Base-by-base conservation (phyloP, 1,140 invertebrate genomes). In the Portunus trituberculatus region DNA sequence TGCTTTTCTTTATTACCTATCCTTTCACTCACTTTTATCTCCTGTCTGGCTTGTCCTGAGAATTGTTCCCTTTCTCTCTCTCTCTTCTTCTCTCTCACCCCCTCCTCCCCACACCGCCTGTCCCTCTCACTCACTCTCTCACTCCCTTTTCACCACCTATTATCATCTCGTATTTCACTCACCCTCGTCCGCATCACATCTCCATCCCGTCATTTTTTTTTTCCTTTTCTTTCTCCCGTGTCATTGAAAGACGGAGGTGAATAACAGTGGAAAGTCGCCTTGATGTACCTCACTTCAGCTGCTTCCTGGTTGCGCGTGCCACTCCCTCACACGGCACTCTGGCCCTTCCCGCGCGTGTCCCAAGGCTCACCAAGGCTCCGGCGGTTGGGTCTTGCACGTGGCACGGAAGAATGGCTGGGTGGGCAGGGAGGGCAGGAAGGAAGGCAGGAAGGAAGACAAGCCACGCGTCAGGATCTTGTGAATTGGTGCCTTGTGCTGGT, bases 91-190 rank as follows among this genome's bases (percentile, higher is more conserved):
- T 76, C 90, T 29, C 29, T 32, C 90, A 14, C n/a, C 29, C 91
- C 39, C 28, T 32, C 59, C 6, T 25, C 20, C 82, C 28, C 45
- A 20, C 91, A 25, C 82, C 20, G 29, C 12, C 67, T 39, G 31
- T 32, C 67, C 4, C 39, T 25, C 91, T 82, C 48, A 45, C 0
- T 16, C 28, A 29, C 39, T 25, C 48, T 48, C 45, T 16, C 48
- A n/a, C 28, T 48, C 28, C 28, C 25, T 39, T 29, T 59, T 59
- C 59, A 52, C 46, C 8, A 59, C 59, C 48, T 91, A 90, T 48
- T 48, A 28, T 46, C 67, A n/a, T 76, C 67, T 76, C 67, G 67
- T n/a, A 76, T 76, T 76, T n/a, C 67, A 76, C 67, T 29, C 89
- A 48, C 89, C n/a, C 89, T 25, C 89, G 28, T 39, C 46, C 25